Evolutionary conservation across 2,113 vertebrate species (phyloP), one percentile per base, ranked within the genome.

Genomic region (Piaya cayana): DNA sequence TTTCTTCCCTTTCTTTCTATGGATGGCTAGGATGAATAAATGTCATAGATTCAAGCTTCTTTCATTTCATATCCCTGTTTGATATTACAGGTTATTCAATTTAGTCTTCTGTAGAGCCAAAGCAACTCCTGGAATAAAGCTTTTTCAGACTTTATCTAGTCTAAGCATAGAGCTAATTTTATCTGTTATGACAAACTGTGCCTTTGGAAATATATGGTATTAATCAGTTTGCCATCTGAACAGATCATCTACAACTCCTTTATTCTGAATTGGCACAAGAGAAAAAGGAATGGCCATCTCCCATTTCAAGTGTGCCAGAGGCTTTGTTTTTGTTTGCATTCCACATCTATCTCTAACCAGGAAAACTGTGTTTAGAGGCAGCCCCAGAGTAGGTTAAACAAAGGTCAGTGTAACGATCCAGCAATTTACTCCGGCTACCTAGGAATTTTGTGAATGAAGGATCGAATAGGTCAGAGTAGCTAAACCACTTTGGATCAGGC

Each of bases 301-400:
- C 68, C 56, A 68, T 94, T 96, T 94, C 93, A 90, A 82, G 39
- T 67, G 60, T 90, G 92, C 95, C 86, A 84, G 82, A 88, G 90
- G 95, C 90, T 96, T 92, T 96, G 80, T 86, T 97, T 96, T 71
- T 94, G 93, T 97, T 97, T 97, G 49, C 94, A 97, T 96, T 96
- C 90, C 90, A 69, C 64, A 34, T 78, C 63, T 93, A 92, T 96
- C 90, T 95, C 64, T 92, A 79, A 86, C 37, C 60, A 86, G 60
- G 45, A 88, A 83, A 89, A 47, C 62, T 49, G 58, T 79, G 79
- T 96, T 95, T 93, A 86, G 43, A 95, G 88, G 90, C 80, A 65
- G 22, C 34, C 49, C 86, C 80, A 64, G 43, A 92, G 64, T 49
- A 90, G 96, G 95, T 97, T 96, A 95, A 96, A 92, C 77, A 96